Percentiles rank a stretch among this genome's conserved stretches.
phyloP scores from a whole-genome alignment of 2,113 vertebrate species.

The Rhodinocichla rosea region DNA sequence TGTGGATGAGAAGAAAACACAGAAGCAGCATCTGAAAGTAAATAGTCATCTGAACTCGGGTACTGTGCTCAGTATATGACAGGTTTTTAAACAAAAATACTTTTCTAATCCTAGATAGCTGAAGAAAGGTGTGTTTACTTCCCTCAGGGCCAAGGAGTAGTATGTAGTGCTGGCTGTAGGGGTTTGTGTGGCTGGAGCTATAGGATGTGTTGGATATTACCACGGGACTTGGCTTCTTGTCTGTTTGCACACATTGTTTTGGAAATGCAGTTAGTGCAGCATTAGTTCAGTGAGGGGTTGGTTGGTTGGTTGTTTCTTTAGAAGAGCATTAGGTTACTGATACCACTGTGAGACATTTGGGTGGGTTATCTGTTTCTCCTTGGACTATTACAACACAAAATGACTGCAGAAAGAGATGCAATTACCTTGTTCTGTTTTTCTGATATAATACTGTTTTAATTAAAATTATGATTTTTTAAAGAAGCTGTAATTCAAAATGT shows the following conservation, averaged over 20 bases:
- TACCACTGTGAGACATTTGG: neutral
- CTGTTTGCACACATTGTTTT: neutral
- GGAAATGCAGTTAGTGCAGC: neutral
- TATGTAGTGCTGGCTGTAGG: neutral
- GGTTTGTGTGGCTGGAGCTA: rapidly evolving
- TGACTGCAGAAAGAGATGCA: neutral
- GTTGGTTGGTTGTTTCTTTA: neutral
- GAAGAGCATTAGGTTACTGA: neutral
- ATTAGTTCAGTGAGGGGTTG: neutral
- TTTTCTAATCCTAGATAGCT: neutral
- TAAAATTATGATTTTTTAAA: neutral
- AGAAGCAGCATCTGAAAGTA: neutral
- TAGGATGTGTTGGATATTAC: neutral
- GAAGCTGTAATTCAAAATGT: neutral
- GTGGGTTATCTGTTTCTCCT: neutral
- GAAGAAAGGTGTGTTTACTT: neutral
- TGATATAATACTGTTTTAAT: neutral
- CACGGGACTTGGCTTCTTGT: neutral
- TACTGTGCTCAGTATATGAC: neutral
- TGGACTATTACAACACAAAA: neutral
- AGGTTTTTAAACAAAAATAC: neutral
- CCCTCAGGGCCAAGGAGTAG: neutral
- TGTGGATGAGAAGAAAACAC: neutral
- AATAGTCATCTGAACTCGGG: neutral
- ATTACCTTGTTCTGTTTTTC: neutral